Conservation (phyloP, 2,113 vertebrate species). For the Siphamia tubifer region DNA sequence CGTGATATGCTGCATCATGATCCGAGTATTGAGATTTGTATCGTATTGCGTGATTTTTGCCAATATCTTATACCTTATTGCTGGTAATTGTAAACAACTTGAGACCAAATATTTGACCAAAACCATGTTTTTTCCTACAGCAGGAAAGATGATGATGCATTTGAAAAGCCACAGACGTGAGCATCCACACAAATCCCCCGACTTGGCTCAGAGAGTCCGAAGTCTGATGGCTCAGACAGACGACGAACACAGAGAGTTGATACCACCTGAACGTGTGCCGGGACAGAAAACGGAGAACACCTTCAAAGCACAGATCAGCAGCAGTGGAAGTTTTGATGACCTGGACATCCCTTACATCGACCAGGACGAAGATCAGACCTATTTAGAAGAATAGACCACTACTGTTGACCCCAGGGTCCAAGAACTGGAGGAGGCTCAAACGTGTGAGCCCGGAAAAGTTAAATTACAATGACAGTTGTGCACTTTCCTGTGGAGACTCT, state of each 20-base stretch:
- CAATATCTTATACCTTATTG: too few species aligned
- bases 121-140: slow-evolving; percentile 13
- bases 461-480: slow-evolving; percentile 12
- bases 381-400: background rate
- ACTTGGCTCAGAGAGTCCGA: slow-evolving; percentile 33
- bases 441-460: slow-evolving; percentile 11
- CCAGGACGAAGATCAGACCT: slow-evolving; percentile 56
- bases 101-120: background rate
- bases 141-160: slow-evolving; percentile 36
- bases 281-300: slow-evolving; percentile 71
- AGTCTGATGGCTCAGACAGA: slow-evolving; percentile 9
- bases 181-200: slow-evolving; percentile 26
- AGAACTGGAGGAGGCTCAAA: slow-evolving; percentile 1
- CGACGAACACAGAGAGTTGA: slow-evolving; percentile 42
- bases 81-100: too few species aligned
- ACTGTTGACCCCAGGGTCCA: background rate
- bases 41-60: too few species aligned
- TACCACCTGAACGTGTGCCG: slow-evolving; percentile 36
- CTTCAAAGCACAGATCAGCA: slow-evolving; percentile 35
- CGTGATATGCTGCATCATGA: too few species aligned
- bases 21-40: too few species aligned
- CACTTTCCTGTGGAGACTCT: slow-evolving; percentile 49
- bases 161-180: slow-evolving; percentile 25
- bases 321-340: slow-evolving; percentile 75
- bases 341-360: slow-evolving; percentile 85